Conservation (phyloP, 2,113 vertebrate species). For the Halcyon malimbica region DNA sequence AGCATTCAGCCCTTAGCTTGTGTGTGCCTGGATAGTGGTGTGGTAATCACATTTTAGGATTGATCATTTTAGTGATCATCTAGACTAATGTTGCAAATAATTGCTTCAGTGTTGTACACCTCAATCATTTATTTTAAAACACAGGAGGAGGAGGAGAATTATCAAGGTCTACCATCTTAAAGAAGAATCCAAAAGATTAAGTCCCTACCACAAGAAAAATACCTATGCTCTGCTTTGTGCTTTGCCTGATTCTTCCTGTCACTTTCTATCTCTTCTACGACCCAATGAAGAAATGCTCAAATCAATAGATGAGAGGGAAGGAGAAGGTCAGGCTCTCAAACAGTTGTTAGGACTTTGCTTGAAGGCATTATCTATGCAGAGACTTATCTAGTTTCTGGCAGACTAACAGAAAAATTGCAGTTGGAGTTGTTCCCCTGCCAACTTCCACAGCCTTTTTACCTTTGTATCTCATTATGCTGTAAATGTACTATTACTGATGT, state of each 20-base stretch:
- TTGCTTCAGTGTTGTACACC: neutral
- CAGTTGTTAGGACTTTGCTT: neutral
- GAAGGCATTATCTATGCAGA: neutral
- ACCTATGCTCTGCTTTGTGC: neutral
- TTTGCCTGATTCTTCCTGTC: neutral
- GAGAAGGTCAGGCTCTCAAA: neutral
- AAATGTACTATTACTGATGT: neutral
- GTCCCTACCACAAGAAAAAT: neutral
- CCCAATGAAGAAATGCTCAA: neutral
- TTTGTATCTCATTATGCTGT: neutral
- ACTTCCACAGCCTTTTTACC: neutral
- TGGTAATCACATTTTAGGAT: neutral
- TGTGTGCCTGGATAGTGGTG: neutral
- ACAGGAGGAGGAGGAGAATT: neutral
- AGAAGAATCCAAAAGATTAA: neutral
- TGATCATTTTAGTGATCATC: neutral
- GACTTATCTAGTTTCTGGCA: neutral
- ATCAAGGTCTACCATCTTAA: neutral
- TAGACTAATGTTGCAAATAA: neutral
- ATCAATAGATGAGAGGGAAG: neutral
- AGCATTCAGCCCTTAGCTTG: neutral
- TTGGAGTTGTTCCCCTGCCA: neutral
- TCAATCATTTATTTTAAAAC: neutral
- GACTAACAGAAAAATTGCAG: neutral
- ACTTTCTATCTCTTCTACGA: neutral